phyloP scores from a whole-genome alignment of 2,888 invertebrate genomes.

The Operophtera brumata region DNA sequence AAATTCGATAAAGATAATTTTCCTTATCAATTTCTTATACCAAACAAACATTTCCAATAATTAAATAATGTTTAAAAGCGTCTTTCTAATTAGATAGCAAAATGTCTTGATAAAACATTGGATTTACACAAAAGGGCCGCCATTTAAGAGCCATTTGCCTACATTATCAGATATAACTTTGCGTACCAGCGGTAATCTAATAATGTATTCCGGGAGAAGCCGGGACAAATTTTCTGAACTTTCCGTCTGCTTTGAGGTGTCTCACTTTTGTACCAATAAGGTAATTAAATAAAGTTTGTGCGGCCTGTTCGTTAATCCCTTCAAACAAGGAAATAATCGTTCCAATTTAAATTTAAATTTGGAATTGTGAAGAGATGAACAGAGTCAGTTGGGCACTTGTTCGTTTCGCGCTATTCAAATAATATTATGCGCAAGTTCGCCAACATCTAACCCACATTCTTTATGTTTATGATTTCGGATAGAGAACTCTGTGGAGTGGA shows the following conservation, averaged over 20 bases:
- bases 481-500: conserved; percentile 28
- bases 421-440: conserved; percentile 59
- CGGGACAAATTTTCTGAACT: conserved; percentile 44
- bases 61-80: conserved; percentile 6
- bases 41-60: conserved; percentile 5
- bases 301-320: conserved; percentile 58
- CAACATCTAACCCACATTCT: conserved; percentile 52
- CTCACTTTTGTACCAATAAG: conserved; percentile 56
- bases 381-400: conserved; percentile 44
- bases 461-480: conserved; percentile 46
- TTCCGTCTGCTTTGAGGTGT: conserved; percentile 48
- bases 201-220: conserved; percentile 33
- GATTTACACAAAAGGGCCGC: conserved; percentile 11
- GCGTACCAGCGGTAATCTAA: conserved; percentile 41
- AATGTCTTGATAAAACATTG: conserved; percentile 12
- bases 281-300: conserved; percentile 53
- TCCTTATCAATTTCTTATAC: not conserved
- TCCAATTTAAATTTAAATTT: conserved; percentile 71
- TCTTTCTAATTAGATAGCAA: conserved; percentile 10
- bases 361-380: conserved; percentile 58
- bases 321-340: conserved; percentile 71
- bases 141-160: conserved; percentile 27
- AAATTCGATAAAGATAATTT: not conserved
- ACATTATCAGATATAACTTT: conserved; percentile 37
- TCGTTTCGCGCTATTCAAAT: conserved; percentile 61